Conservation (phyloP, 1,140 invertebrate genomes). For the Lordiphosa clarofinis region DNA sequence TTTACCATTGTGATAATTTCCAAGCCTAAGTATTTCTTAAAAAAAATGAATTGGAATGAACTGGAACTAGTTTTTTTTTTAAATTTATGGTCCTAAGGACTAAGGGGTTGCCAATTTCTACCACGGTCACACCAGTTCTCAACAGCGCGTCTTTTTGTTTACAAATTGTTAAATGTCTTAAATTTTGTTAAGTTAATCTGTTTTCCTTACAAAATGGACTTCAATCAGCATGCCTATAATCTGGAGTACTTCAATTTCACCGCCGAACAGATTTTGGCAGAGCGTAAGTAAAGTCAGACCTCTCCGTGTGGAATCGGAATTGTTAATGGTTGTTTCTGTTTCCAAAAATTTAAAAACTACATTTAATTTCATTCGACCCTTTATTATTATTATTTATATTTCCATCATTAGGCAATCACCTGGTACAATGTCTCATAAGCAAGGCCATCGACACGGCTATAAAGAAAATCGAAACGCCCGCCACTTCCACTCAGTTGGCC, state of each 20-base stretch:
- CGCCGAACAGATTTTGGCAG: slow-evolving; percentile 42
- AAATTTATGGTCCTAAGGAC: too few species aligned
- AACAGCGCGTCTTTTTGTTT: slow-evolving; percentile 27
- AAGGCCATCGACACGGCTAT: slow-evolving; percentile 37
- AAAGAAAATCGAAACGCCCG: slow-evolving; percentile 43
- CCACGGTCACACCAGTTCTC: not conserved
- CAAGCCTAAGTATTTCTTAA: too few species aligned
- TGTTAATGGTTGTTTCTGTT: too few species aligned
- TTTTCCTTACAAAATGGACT: slow-evolving; percentile 29
- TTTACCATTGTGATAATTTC: too few species aligned
- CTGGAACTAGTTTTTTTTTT: not conserved
- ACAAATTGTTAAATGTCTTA: not conserved
- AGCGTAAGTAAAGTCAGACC: slow-evolving; percentile 38
- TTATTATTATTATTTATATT: too few species aligned
- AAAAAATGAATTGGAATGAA: not conserved
- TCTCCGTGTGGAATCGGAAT: too few species aligned
- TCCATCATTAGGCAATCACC: slow-evolving; percentile 33
- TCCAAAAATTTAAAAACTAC: too few species aligned
- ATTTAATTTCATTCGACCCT: too few species aligned
- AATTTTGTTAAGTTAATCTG: not conserved
- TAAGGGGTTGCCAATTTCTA: not conserved
- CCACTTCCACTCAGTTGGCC: slow-evolving; percentile 26
- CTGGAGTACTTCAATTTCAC: slow-evolving; percentile 62
- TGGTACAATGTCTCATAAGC: slow-evolving; percentile 33
- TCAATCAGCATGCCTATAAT: slow-evolving; percentile 37